Base-by-base conservation (phyloP, 2,797 vertebrate genomes). In the Stomatorhinus walkeri region DNA sequence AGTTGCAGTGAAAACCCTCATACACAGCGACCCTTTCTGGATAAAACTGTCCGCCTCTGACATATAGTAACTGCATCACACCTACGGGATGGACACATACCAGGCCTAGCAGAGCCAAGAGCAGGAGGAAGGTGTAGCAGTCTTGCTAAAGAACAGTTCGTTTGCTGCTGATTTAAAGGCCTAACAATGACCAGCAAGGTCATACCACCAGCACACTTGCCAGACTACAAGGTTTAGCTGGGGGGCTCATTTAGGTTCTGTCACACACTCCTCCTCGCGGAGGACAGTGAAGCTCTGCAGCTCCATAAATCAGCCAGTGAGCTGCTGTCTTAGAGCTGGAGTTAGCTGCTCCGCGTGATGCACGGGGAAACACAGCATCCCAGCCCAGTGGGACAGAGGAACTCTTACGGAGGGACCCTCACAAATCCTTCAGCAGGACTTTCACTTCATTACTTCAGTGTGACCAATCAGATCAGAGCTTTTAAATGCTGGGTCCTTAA, bases 241-340 rank as follows among this genome's bases (percentile, higher is more conserved):
- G 28, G 28, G 8, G 36, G 52, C 12, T 72, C 52, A n/a, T 8
- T 56, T 49, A 12, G 49, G 36, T 43, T 9, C 72, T 83, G 72
- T 54, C 49, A 7, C 68, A 40, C 24, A 52, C 19, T 52, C 5
- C 87, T 81, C 61, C 46, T 22, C 9, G 9, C 0, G 12, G 87
- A 49, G 49, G 49, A 79, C 68, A 52, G 64, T 68, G 48, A 52
- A 56, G 51, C 87, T n/a, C 87, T 10, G 87, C 72, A 46, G 87
- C 48, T 36, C n/a, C 32, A 68, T 51, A 83, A 81, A 83, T 59
- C 87, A 83, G 48, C 51, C 32, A 54, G 32, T 6, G 48, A 10
- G 68, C 46, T 7, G 32, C 7, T 48, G 8, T 28, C 24, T 49
- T 46, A 79, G 49, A 46, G 14, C 87, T 3, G 43, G 32, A 24